phyloP scores from a whole-genome alignment of 2,888 invertebrate genomes.

The Prosapia bicincta region DNA sequence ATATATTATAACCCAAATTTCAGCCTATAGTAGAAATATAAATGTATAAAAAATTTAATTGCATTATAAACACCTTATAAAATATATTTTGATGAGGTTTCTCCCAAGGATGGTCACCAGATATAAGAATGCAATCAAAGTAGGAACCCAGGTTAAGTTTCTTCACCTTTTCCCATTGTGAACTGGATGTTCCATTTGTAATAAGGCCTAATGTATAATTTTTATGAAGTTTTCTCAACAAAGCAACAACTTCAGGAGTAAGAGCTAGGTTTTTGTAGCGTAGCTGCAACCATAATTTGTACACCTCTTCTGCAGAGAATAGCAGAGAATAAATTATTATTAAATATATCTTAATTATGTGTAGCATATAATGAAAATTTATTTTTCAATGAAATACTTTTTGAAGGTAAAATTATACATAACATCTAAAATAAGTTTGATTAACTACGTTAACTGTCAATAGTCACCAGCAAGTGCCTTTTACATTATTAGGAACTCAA shows the following conservation, averaged over 20 bases:
- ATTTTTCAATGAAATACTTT: no score
- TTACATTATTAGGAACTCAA: no score
- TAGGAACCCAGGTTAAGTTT: slow-evolving; percentile 64
- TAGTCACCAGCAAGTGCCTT: no score
- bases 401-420: no score
- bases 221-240: slow-evolving; percentile 66
- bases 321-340: no score
- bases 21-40: no score
- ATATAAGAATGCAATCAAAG: slow-evolving; percentile 77
- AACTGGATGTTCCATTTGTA: slow-evolving; percentile 81
- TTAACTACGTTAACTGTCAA: no score
- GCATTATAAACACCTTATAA: slow-evolving; percentile 49
- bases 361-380: no score
- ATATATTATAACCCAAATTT: no score
- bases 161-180: slow-evolving; percentile 86
- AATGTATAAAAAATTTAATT: no score
- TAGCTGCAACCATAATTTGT: slow-evolving; percentile 72
- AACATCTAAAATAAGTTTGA: no score
- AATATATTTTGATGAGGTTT: slow-evolving; percentile 82
- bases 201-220: slow-evolving; percentile 76
- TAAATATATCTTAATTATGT: no score
- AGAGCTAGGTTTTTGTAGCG: slow-evolving; percentile 73
- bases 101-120: slow-evolving; percentile 82
- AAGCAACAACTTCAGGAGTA: slow-evolving; percentile 62
- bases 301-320: slow-evolving; percentile 58